phyloP scores from a whole-genome alignment of 2,888 invertebrate genomes.

The Oscheius sp. region DNA sequence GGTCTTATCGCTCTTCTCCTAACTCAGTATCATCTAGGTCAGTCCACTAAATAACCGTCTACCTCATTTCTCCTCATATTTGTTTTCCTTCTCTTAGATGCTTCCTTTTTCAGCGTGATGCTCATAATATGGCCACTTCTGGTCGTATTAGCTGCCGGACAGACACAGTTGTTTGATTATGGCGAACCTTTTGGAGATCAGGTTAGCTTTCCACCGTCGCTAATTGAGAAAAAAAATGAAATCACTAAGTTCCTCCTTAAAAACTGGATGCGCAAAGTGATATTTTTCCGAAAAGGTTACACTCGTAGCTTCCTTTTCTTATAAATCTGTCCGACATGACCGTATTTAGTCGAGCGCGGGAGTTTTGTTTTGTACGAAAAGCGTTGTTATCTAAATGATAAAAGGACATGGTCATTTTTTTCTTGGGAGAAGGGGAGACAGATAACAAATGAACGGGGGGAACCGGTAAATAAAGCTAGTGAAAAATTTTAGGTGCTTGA shows the following conservation, averaged over 20 bases:
- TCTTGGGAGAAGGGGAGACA: neutral
- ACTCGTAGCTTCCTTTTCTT: too few species aligned
- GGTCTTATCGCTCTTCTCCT: constrained; percentile 30
- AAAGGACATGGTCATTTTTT: constrained; percentile 1
- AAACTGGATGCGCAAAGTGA: too few species aligned
- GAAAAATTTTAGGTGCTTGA: constrained; percentile 43
- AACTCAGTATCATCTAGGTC: constrained; percentile 35
- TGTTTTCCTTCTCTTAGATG: neutral
- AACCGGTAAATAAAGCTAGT: neutral
- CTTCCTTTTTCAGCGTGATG: constrained; percentile 24
- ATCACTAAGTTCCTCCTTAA: too few species aligned
- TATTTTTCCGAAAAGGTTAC: neutral
- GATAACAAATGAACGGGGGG: neutral
- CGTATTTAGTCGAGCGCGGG: too few species aligned
- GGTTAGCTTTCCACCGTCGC: constrained; percentile 14
- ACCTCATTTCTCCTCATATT: neutral
- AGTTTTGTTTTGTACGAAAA: too few species aligned
- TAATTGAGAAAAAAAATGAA: neutral
- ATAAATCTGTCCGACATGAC: too few species aligned
- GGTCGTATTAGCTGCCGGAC: constrained; percentile 20
- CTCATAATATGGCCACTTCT: constrained; percentile 30
- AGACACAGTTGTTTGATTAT: constrained; percentile 37
- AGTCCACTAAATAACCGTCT: neutral
- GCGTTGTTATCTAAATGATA: neutral
- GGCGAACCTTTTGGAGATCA: constrained; percentile 39